Conservation (phyloP, 2,888 invertebrate species). For the Philonicus albiceps region DNA sequence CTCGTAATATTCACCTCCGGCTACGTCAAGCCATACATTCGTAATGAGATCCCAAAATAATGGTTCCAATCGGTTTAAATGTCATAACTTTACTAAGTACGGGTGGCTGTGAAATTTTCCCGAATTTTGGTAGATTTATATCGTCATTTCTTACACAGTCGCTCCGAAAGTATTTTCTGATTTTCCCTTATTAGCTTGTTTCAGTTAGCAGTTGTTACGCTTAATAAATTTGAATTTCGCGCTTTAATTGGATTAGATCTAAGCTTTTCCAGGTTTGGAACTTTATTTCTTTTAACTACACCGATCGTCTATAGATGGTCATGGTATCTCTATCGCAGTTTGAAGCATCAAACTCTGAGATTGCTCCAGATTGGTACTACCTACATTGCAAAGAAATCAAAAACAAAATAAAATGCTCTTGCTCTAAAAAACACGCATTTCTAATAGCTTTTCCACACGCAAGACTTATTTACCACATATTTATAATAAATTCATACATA, state of each 20-base stretch:
- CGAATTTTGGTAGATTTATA: constrained; percentile 1
- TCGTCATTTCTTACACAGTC: background rate
- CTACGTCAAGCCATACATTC: background rate
- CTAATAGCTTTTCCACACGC: too few species aligned
- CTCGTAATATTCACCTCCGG: background rate
- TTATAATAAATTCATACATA: too few species aligned
- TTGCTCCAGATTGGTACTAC: too few species aligned
- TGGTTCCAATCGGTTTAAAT: constrained; percentile 7
- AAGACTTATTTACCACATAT: too few species aligned
- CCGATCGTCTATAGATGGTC: too few species aligned
- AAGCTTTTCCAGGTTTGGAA: background rate
- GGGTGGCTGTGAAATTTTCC: background rate
- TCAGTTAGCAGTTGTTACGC: background rate
- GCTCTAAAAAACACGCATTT: too few species aligned
- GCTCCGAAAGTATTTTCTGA: background rate
- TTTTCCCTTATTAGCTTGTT: background rate
- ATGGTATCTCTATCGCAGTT: too few species aligned
- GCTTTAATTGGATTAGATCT: background rate
- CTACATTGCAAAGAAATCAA: too few species aligned
- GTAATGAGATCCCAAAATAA: constrained; percentile 12
- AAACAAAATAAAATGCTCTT: too few species aligned
- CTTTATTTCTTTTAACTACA: background rate
- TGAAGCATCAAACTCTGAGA: too few species aligned
- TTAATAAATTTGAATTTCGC: constrained; percentile 11
- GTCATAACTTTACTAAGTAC: background rate